phyloP scores from a whole-genome alignment of 2,888 invertebrate species.

The Oxytorus armatus region DNA sequence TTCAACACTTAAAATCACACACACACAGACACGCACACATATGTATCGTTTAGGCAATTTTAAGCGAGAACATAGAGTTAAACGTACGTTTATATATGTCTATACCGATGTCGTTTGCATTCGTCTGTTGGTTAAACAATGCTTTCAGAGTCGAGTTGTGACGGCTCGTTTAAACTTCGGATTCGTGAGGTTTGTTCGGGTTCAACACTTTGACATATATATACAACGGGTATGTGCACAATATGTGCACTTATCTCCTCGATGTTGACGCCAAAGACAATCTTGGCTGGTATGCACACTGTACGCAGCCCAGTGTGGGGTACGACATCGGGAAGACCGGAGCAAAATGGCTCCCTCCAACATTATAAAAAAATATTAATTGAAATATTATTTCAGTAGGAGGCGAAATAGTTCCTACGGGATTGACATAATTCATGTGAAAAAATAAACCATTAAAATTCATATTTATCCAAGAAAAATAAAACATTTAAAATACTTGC shows the following conservation, averaged over 20 bases:
- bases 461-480: too few species aligned
- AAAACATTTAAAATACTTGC: too few species aligned
- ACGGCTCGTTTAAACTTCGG: conserved; percentile 60
- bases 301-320: conserved; percentile 13
- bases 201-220: conserved; percentile 11
- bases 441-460: too few species aligned
- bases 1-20: too few species aligned
- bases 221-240: conserved; percentile 8
- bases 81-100: background rate
- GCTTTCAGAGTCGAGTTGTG: conserved; percentile 56
- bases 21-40: background rate
- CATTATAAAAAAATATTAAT: too few species aligned
- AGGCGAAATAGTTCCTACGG: conserved; percentile 10
- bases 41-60: conserved; percentile 6
- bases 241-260: background rate
- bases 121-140: conserved; percentile 56
- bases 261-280: conserved; percentile 48
- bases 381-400: too few species aligned
- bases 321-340: too few species aligned
- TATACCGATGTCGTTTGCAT: conserved; percentile 32
- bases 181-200: conserved; percentile 59
- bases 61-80: background rate
- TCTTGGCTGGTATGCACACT: conserved; percentile 43
- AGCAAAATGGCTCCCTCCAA: too few species aligned
- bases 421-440: too few species aligned